These are phyloP conservation scores for Cynodonichthys magdalenae DNA, from an alignment of 2,797 vertebrate genomes.

Conservation along the genomic window DNA sequence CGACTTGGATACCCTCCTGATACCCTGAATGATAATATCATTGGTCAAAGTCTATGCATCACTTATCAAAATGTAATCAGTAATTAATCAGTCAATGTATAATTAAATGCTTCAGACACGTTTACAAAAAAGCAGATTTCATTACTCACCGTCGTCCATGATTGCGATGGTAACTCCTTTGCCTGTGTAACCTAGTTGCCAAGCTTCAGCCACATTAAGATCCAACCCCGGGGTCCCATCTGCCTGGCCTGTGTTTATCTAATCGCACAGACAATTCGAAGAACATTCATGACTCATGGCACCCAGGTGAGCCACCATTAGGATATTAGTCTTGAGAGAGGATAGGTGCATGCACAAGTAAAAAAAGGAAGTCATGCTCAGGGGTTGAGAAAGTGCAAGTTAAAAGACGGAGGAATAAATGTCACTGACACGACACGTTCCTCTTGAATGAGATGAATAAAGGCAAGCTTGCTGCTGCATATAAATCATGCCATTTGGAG, in stretches of 20 bases:
- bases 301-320: slow-evolving; percentile 52
- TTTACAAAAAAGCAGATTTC: not conserved
- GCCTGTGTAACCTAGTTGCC: slow-evolving; percentile 96
- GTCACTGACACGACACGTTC: slow-evolving; percentile 63
- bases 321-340: slow-evolving; percentile 49
- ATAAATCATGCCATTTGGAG: slow-evolving; percentile 48
- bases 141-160: slow-evolving; percentile 96
- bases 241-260: slow-evolving; percentile 99
- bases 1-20: too few species aligned
- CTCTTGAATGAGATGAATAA: slow-evolving; percentile 60
- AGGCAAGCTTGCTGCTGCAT: slow-evolving; percentile 9
- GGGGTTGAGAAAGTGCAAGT: slow-evolving; percentile 18
- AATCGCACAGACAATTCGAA: slow-evolving; percentile 72
- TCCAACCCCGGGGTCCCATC: slow-evolving; percentile 98
- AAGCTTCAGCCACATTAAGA: slow-evolving; percentile 99
- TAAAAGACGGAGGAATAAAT: slow-evolving; percentile 66
- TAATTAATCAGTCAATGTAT: not conserved
- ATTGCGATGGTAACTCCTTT: slow-evolving; percentile 98
- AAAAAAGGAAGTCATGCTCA: not conserved
- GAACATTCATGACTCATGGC: slow-evolving; percentile 63
- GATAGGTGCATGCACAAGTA: slow-evolving; percentile 8
- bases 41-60: too few species aligned
- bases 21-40: too few species aligned
- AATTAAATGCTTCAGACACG: not conserved
- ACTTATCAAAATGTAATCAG: not conserved